These are phyloP conservation scores for Benthochromis sp. DNA, from an alignment of 2,113 vertebrate species.

Conservation along the genomic window DNA sequence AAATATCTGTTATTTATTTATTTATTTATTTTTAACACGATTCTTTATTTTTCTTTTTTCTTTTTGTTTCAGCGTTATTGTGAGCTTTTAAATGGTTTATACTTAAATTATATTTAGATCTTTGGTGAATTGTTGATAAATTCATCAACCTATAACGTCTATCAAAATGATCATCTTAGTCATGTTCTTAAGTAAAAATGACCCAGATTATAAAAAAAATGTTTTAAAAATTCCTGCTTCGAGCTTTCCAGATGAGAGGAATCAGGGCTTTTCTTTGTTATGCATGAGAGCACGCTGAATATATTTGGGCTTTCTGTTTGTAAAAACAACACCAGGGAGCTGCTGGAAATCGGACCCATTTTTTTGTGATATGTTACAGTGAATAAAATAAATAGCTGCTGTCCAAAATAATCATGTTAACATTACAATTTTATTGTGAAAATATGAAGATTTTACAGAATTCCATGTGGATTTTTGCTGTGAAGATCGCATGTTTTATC, in stretches of 20 bases:
- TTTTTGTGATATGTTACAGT: neutral
- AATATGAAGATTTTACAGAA: neutral
- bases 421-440: neutral
- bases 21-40: neutral
- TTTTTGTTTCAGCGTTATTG: neutral
- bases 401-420: neutral
- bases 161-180: neutral
- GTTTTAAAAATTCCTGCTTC: neutral
- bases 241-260: neutral
- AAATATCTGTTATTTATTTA: neutral
- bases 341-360: neutral
- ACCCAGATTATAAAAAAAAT: neutral
- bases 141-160: neutral
- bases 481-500: neutral
- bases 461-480: neutral
- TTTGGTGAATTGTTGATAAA: neutral
- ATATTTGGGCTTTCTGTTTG: neutral
- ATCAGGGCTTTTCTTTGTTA: neutral
- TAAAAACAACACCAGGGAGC: neutral
- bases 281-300: neutral
- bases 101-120: neutral
- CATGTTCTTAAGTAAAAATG: neutral
- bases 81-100: neutral
- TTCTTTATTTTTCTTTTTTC: neutral
- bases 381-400: neutral